These are phyloP conservation scores for Porites divaricata DNA, from an alignment of 92 coral and sea anemone species.

Conservation along the genomic window DNA sequence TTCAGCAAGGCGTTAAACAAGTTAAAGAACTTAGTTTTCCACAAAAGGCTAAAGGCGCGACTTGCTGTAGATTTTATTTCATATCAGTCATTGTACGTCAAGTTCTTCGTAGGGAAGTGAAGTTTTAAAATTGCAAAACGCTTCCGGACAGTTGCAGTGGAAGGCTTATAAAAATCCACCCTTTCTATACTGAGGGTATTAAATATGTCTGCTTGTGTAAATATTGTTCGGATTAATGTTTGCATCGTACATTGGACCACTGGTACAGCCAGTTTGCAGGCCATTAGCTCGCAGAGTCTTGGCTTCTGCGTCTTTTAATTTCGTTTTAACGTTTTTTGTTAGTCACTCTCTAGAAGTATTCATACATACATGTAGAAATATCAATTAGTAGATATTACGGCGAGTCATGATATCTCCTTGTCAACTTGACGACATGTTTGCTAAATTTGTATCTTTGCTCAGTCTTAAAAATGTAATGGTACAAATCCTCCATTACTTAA, in stretches of 20 bases:
- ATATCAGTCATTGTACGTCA: slow-evolving; percentile 19
- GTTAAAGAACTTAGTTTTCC: slow-evolving; percentile 28
- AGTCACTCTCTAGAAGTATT: not conserved
- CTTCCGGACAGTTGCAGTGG: slow-evolving; percentile 28
- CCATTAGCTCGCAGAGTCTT: not conserved
- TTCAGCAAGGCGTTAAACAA: slow-evolving; percentile 32
- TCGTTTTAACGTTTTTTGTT: too few relatives aligned
- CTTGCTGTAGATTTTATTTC: slow-evolving; percentile 4
- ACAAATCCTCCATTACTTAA: slow-evolving; percentile 21
- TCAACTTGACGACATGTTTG: slow-evolving; percentile 19
- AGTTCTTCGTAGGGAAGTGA: slow-evolving; percentile 10
- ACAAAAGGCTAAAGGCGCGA: slow-evolving; percentile 10
- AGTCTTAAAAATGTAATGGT: not conserved
- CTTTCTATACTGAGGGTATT: slow-evolving; percentile 11
- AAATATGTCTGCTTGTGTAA: slow-evolving; percentile 29
- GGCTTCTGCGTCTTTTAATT: not conserved
- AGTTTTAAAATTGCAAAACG: slow-evolving; percentile 22
- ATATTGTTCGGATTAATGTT: slow-evolving; percentile 28
- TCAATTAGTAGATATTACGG: slow-evolving; percentile 31
- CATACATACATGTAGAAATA: not conserved
- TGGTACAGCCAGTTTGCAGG: not conserved
- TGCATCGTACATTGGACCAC: not conserved
- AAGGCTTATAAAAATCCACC: slow-evolving; percentile 1
- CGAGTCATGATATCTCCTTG: not conserved
- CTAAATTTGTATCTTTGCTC: slow-evolving; percentile 2